Evolutionary conservation across 2,888 invertebrate species (phyloP).

Genomic region (Eumerus sabulonum): DNA sequence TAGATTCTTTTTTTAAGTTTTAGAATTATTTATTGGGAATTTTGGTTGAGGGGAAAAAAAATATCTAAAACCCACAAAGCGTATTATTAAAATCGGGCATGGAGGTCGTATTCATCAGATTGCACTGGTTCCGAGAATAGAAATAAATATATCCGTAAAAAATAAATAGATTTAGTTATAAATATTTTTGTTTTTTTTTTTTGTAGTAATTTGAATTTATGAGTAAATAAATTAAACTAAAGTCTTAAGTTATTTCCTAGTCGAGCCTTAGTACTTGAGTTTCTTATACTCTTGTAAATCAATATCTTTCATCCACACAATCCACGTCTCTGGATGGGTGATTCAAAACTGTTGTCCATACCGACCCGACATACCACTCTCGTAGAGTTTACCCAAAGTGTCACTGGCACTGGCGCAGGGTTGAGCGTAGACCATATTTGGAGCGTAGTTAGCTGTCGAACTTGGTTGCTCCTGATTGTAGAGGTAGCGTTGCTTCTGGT

Average conservation of each 20-base stretch:
- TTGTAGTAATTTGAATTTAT: slow-evolving; percentile 31
- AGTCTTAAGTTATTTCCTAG: slow-evolving; percentile 59
- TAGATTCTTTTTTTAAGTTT: slow-evolving; percentile 43
- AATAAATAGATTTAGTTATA: slow-evolving; percentile 51
- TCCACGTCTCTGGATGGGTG: slow-evolving; percentile 1
- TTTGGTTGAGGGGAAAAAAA: slow-evolving; percentile 36
- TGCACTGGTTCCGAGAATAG: slow-evolving; percentile 18
- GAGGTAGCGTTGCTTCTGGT: slow-evolving; percentile 76
- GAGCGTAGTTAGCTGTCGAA: slow-evolving; percentile 73
- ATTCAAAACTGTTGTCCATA: slow-evolving; percentile 77
- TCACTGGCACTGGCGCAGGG: slow-evolving; percentile 82
- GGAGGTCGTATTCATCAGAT: slow-evolving; percentile 42
- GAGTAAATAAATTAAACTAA: slow-evolving; percentile 40
- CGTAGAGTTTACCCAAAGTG: slow-evolving; percentile 92
- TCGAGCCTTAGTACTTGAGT: slow-evolving; percentile 37
- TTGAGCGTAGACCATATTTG: slow-evolving; percentile 75
- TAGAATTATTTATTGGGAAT: slow-evolving; percentile 27
- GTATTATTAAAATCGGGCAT: slow-evolving; percentile 65
- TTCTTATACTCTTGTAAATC: slow-evolving; percentile 19
- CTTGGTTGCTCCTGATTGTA: slow-evolving; percentile 75
- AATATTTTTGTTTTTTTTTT: slow-evolving; percentile 28
- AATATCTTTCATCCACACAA: too few species aligned
- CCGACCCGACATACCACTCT: slow-evolving; percentile 88
- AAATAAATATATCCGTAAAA: slow-evolving; percentile 23
- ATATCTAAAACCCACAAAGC: slow-evolving; percentile 48